Base-by-base conservation (phyloP, 2,888 invertebrate species). In the Rhagonycha lutea region DNA sequence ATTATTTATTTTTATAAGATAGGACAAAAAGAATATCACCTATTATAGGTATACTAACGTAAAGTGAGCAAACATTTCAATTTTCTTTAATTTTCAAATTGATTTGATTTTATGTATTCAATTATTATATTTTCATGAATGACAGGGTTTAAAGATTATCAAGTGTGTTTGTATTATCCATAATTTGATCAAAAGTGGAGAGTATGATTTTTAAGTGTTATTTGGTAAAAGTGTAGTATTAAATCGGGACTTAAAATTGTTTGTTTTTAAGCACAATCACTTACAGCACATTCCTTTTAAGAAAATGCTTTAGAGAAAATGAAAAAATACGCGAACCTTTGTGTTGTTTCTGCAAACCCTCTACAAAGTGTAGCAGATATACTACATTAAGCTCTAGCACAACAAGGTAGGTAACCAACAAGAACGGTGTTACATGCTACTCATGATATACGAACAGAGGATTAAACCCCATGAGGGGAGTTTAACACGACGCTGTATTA, bases 381-480 rank as follows among this genome's bases (percentile, higher is more conserved):
- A 82, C 81, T 81, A 82, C 82, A 81, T 82, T 82, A 82, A 82
- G 81, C 81, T 82, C 81, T 81, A 79, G 73, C 82, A 81, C 81
- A 81, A 81, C 81, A 80, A 80, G 80, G 80, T 80, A 81, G 81
- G 82, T 81, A 82, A 82, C 81, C 80, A 79, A 79, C 80, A 82
- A 82, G 82, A 82, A 83, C 81, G 74, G 76, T 76, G 80, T 80
- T 76, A 80, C 82, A 82, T 79, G 81, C 79, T 81, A 80, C 81
- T 81, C 81, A 82, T 83, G 82, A 83, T 83, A 84, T 83, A 83
- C 82, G 84, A 81, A 83, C 83, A 83, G 80, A 81, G 83, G 83
- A 83, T 83, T 84, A 83, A 84, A 84, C 82, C 84, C 83, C 84
- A 82, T 82, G 83, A 83, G 84, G 83, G 83, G 82, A 83, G 83